phyloP scores from a whole-genome alignment of 2,888 invertebrate genomes.

The Therioaphis trifolii region DNA sequence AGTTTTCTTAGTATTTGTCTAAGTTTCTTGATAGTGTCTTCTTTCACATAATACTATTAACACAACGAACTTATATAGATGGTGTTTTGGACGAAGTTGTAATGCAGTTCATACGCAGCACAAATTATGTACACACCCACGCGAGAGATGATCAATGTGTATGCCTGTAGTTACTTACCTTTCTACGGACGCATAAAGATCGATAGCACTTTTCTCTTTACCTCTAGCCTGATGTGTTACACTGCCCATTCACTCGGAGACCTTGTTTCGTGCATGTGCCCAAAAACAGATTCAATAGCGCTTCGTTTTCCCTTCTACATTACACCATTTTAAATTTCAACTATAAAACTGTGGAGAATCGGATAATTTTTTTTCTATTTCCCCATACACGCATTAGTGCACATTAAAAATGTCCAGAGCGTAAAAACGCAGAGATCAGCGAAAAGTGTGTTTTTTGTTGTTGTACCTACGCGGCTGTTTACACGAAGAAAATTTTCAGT shows the following conservation, averaged over 20 bases:
- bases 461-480: neutral
- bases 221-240: neutral
- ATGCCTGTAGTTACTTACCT: neutral
- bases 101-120: neutral
- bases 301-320: neutral
- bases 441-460: neutral
- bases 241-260: slow-evolving; percentile 1
- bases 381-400: neutral
- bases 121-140: neutral
- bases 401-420: slow-evolving; percentile 19
- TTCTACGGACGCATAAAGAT: neutral
- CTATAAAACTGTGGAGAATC: neutral
- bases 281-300: slow-evolving; percentile 3
- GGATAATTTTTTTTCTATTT: neutral
- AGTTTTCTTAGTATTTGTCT: neutral
- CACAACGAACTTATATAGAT: neutral
- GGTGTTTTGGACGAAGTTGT: neutral
- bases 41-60: neutral
- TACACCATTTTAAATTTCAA: neutral
- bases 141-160: neutral
- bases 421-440: slow-evolving; percentile 23
- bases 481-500: slow-evolving; percentile 14
- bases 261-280: neutral
- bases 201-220: neutral
- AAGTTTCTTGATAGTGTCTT: neutral